Percentiles rank a stretch among this genome's conserved stretches.
phyloP scores from a whole-genome alignment of 2,888 invertebrate genomes.

The Sceliomorpha sp. region DNA sequence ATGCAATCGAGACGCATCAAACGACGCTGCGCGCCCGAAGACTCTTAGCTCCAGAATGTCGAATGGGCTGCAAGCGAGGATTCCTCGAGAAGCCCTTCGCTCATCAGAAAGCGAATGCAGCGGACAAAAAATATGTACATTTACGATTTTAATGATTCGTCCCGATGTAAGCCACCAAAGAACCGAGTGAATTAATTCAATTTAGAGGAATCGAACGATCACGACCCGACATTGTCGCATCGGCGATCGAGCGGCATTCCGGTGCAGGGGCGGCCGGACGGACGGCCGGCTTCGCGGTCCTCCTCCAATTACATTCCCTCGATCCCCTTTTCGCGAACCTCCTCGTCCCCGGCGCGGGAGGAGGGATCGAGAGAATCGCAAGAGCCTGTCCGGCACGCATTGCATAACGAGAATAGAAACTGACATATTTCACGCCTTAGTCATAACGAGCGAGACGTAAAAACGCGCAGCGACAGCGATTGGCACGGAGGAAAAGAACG shows the following conservation, averaged over 20 bases:
- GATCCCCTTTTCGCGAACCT: constrained; percentile 2
- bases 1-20: constrained; percentile 7
- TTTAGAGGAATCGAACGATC: constrained; percentile 50
- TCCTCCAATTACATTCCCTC: constrained; percentile 37
- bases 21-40: constrained; percentile 42
- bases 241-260: constrained; percentile 53
- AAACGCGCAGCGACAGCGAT: not conserved
- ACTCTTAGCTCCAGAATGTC: constrained; percentile 48
- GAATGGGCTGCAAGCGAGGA: constrained; percentile 38
- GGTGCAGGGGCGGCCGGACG: constrained; percentile 45
- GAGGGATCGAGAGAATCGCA: constrained; percentile 1
- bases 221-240: constrained; percentile 38
- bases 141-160: constrained; percentile 53
- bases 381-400: constrained; percentile 11
- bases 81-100: constrained; percentile 10
- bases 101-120: constrained; percentile 18
- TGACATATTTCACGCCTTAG: constrained; percentile 19
- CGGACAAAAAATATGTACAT: constrained; percentile 47
- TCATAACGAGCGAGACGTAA: constrained; percentile 2
- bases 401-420: constrained; percentile 16
- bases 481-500: not conserved
- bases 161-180: constrained; percentile 48
- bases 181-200: constrained; percentile 50
- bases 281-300: constrained; percentile 32
- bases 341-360: constrained; percentile 12